These are phyloP conservation scores for Bothrops jararaca DNA, from an alignment of 2,113 vertebrate species.

Conservation along the genomic window DNA sequence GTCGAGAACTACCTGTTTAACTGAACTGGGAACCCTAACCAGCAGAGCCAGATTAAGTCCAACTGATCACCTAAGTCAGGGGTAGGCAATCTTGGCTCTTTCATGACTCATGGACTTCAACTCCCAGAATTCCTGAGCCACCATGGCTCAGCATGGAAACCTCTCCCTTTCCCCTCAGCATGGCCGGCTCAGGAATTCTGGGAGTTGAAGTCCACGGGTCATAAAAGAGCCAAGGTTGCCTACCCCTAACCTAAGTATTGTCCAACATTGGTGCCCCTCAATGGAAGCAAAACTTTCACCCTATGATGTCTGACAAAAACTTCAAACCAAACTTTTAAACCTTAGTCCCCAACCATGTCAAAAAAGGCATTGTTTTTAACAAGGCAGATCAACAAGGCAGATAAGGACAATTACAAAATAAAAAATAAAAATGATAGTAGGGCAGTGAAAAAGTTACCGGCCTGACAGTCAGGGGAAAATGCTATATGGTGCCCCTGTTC, in stretches of 20 bases:
- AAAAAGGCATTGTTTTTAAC: background rate
- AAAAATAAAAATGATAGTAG: background rate
- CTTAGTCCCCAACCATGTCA: background rate
- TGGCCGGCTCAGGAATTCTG: no score
- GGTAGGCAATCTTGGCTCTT: no score
- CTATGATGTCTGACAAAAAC: background rate
- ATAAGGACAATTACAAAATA: background rate
- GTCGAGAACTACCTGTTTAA: background rate
- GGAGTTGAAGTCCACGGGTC: no score
- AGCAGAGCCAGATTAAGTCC: background rate
- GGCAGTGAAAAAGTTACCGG: background rate
- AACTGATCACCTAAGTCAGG: background rate
- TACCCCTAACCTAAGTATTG: background rate
- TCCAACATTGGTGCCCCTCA: background rate
- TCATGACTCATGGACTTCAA: no score
- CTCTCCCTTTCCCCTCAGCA: no score
- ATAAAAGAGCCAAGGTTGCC: no score
- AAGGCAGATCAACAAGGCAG: background rate
- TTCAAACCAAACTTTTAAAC: background rate
- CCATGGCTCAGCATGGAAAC: no score
- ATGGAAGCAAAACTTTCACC: background rate
- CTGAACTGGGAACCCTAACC: background rate
- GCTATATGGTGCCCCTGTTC: background rate
- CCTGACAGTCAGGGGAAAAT: background rate
- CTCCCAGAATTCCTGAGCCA: no score